Evolutionary conservation across 2,113 vertebrate species (phyloP).

Genomic region (Illadopsis cleaveri): DNA sequence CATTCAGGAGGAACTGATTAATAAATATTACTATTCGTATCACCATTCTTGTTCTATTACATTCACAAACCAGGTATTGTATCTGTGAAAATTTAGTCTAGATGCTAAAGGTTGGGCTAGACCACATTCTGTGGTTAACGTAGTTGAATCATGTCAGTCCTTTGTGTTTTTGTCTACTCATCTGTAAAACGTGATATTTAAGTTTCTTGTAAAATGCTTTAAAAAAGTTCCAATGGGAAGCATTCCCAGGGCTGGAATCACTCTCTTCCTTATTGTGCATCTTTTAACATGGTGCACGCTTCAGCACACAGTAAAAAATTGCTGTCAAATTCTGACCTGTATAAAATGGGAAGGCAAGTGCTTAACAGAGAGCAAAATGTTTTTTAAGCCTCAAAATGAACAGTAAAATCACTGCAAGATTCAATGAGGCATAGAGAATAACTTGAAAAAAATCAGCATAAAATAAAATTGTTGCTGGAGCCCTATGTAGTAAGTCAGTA

Average conservation of each 20-base stretch:
- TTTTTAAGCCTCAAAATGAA: constrained; percentile 9
- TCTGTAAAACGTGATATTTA: neutral
- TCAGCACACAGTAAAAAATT: neutral
- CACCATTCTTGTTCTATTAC: neutral
- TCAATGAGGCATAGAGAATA: neutral
- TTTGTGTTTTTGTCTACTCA: neutral
- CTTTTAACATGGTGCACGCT: neutral
- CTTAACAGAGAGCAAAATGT: neutral
- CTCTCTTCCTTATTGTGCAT: neutral
- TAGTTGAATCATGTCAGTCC: neutral
- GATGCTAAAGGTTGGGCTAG: neutral
- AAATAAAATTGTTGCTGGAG: neutral
- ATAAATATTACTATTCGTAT: neutral
- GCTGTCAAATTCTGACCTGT: constrained; percentile 16
- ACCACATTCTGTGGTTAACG: neutral
- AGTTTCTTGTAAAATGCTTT: neutral
- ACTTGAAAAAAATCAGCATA: neutral
- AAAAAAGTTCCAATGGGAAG: neutral
- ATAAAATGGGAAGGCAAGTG: neutral
- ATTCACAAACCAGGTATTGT: neutral
- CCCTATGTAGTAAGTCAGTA: neutral
- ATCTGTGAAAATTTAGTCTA: neutral
- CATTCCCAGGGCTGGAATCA: neutral
- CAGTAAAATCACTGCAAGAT: constrained; percentile 2
- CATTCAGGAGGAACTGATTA: neutral